Conservation (phyloP, 2,797 vertebrate genomes). For the Sebastiscus tertius region DNA sequence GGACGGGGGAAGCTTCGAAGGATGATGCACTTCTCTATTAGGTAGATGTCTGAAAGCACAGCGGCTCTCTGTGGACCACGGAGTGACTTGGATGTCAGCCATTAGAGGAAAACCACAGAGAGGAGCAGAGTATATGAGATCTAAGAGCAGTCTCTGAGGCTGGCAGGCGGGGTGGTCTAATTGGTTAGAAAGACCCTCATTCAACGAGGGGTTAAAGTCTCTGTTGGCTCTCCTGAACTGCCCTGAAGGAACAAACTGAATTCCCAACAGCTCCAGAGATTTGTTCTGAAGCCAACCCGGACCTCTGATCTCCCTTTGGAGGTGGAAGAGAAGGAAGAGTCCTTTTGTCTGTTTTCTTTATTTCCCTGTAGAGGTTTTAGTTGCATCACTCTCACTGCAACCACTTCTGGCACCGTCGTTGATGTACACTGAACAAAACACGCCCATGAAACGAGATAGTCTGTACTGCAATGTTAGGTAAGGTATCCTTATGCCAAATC, state of each 20-base stretch:
- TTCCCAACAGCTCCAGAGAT: not conserved
- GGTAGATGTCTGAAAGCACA: slow-evolving; percentile 6
- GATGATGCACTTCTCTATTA: slow-evolving; percentile 4
- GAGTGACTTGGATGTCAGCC: slow-evolving; percentile 2
- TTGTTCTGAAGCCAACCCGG: not conserved
- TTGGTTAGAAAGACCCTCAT: not conserved
- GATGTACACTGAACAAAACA: not conserved
- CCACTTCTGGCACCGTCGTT: not conserved
- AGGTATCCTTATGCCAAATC: no score
- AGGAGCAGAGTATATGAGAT: not conserved
- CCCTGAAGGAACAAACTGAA: not conserved
- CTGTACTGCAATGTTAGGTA: not conserved
- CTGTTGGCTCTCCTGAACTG: not conserved
- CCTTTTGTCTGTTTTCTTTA: not conserved
- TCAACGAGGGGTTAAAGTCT: not conserved
- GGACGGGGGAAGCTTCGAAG: not conserved
- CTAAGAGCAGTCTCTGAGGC: not conserved
- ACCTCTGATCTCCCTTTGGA: slow-evolving; percentile 4
- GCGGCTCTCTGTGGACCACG: slow-evolving; percentile 2
- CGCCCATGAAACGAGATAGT: not conserved
- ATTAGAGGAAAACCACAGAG: slow-evolving; percentile 1
- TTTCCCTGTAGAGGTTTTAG: not conserved
- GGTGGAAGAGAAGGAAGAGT: not conserved
- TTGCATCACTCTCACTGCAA: not conserved
- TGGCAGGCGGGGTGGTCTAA: not conserved